Conservation (phyloP, 2,797 vertebrate genomes). For the Poeciliopsis presidionis region DNA sequence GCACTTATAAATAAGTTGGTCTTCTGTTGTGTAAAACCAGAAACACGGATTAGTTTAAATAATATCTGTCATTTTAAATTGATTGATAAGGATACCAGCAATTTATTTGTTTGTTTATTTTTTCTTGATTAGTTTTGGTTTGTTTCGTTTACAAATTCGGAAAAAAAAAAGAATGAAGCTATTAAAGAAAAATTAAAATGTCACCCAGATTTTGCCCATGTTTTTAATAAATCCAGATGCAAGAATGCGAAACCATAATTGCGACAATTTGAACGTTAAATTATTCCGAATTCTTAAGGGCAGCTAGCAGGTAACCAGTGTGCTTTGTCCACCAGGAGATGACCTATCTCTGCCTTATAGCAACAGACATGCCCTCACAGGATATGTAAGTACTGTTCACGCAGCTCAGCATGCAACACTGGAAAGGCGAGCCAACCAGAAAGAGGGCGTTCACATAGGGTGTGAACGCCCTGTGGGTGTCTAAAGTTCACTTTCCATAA, state of each 20-base stretch:
- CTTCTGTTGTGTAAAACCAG: not conserved
- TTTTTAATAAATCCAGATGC: not conserved
- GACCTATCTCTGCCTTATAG: constrained; percentile 96
- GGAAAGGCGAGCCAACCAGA: constrained; percentile 30
- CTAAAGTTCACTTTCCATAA: constrained; percentile 55
- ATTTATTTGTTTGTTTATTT: not conserved
- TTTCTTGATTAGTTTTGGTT: not conserved
- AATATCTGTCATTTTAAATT: not conserved
- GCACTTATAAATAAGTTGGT: not conserved
- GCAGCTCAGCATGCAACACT: constrained; percentile 42
- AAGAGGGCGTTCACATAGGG: constrained; percentile 39
- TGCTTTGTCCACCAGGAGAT: constrained; percentile 85
- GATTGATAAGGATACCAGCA: not conserved
- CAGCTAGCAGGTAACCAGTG: constrained; percentile 41
- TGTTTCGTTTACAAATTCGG: not conserved
- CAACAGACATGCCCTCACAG: constrained; percentile 92
- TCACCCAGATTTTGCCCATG: not conserved
- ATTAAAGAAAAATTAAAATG: not conserved
- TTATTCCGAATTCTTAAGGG: constrained; percentile 17
- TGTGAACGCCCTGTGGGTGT: constrained; percentile 51
- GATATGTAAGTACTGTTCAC: constrained; percentile 90
- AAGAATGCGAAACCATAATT: not conserved
- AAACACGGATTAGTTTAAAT: not conserved
- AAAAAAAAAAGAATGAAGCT: not conserved
- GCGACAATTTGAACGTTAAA: not conserved